Conservation (phyloP, 2,113 vertebrate genomes). For the Prunella himalayana region DNA sequence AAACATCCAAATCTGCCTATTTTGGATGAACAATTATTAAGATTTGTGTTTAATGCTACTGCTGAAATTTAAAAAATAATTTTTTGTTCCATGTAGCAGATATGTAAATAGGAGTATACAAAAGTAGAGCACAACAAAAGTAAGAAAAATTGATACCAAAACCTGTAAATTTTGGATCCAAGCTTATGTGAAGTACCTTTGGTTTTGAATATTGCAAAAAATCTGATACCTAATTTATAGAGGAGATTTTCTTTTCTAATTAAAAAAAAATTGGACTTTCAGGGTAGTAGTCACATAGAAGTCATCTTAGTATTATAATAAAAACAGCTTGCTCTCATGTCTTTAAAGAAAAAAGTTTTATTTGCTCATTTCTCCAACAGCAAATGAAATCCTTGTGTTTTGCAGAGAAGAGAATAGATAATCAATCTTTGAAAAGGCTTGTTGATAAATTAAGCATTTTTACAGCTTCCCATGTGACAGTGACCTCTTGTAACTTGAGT, state of each 20-base stretch:
- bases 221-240: background rate
- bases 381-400: background rate
- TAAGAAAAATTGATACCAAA: background rate
- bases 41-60: background rate
- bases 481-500: background rate
- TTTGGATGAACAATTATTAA: background rate
- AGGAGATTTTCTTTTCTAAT: background rate
- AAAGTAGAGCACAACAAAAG: background rate
- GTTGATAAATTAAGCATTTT: background rate
- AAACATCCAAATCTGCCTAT: background rate
- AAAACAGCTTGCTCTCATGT: background rate
- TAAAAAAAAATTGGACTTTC: background rate
- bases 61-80: background rate
- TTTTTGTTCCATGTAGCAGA: background rate
- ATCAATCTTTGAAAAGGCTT: background rate
- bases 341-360: background rate
- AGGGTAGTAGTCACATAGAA: background rate
- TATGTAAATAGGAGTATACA: background rate
- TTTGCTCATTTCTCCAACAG: background rate
- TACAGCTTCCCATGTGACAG: background rate
- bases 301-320: background rate
- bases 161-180: background rate
- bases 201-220: background rate
- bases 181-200: background rate
- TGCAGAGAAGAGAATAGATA: background rate